Evolutionary conservation across 2,888 invertebrate species (phyloP).

Genomic region (Brassicogethes aeneus): DNA sequence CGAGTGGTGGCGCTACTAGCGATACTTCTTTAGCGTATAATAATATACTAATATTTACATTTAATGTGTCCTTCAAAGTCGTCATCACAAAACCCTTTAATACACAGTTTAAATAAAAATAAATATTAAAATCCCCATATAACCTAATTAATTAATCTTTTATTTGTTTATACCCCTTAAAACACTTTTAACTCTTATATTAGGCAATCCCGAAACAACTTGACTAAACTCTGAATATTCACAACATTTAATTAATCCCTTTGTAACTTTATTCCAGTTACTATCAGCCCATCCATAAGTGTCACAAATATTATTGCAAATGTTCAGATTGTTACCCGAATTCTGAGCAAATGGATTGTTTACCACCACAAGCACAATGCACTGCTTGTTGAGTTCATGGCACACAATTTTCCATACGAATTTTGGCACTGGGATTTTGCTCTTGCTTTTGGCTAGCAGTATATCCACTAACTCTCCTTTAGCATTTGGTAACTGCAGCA

Average conservation of each 20-base stretch:
- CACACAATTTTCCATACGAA: constrained; percentile 44
- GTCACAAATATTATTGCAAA: constrained; percentile 37
- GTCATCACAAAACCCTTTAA: no score
- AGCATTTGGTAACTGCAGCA: constrained; percentile 36
- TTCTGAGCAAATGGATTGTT: constrained; percentile 42
- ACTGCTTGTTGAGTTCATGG: constrained; percentile 33
- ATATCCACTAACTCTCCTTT: constrained; percentile 30
- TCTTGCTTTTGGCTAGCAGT: constrained; percentile 32
- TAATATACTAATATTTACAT: no score
- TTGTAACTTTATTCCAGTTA: constrained; percentile 23
- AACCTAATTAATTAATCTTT: no score
- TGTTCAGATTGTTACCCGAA: constrained; percentile 18
- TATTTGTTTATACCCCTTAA: no score
- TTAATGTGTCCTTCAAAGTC: no score
- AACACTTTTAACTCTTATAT: no score
- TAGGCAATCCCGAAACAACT: not conserved
- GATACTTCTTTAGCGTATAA: no score
- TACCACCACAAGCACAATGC: constrained; percentile 43
- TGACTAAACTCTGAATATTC: constrained; percentile 6
- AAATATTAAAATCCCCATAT: no score
- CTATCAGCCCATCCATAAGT: constrained; percentile 30
- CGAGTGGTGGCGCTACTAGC: no score
- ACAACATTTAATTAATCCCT: constrained; percentile 40
- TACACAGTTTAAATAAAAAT: no score
- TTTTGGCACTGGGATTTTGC: constrained; percentile 39